Base-by-base conservation (phyloP, 2,113 vertebrate species). In the Upupa epops region DNA sequence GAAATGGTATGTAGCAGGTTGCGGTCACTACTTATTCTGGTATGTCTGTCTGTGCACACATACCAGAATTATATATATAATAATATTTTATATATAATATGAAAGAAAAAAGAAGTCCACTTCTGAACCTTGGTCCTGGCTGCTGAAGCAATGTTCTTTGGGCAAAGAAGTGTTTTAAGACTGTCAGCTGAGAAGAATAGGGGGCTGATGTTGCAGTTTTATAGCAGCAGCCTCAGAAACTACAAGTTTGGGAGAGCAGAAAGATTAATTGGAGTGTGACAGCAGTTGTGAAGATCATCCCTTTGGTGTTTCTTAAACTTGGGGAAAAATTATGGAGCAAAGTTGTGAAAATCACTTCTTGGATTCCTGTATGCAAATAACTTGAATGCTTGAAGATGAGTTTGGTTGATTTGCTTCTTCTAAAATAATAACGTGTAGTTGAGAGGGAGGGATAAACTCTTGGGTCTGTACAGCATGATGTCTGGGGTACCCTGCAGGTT, bases 1-100 rank as follows among this genome's bases (percentile, higher is more conserved):
- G 83, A 88, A 92, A 66, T 83, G 74, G 78, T 60, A 75, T 63
- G 72, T 85, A 84, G 73, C 40, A 75, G 58, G 83, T 85, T 89
- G 88, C 5, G 3, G 93, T 61, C 77, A 56, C 40, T 87, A 45
- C 74, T 32, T 95, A 32, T 8, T 72, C 75, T 86, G 65, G 11
- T 28, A 13, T 17, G 3, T 42, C 11, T 20, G 11, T 25, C 5
- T 26, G 6, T 40, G 14, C n/a, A n/a, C n/a, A n/a, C n/a, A n/a
- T n/a, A n/a, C n/a, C n/a, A n/a, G n/a, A n/a, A n/a, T n/a, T n/a
- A n/a, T n/a, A n/a, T n/a, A n/a, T n/a, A n/a, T n/a, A n/a, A n/a
- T n/a, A n/a, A n/a, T n/a, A n/a, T 20, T 42, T 42, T 42, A 42
- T 32, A 8, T 32, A 13, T 25, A 11, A 20, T 46, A 34, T n/a